These are phyloP conservation scores for Hyles euphorbiae DNA, from an alignment of 1,140 invertebrate species.

Conservation along the genomic window DNA sequence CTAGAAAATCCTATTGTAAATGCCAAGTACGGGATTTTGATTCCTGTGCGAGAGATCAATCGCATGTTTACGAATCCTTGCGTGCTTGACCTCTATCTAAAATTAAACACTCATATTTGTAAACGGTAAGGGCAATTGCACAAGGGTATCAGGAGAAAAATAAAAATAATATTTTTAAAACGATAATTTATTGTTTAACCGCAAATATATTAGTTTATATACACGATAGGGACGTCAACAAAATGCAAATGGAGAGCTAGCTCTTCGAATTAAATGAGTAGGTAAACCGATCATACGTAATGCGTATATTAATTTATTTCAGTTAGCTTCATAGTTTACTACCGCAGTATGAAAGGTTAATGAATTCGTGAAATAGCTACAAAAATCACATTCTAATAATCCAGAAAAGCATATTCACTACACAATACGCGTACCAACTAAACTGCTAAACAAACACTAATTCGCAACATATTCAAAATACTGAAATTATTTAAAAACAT, in stretches of 20 bases:
- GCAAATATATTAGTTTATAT: conserved; percentile 74
- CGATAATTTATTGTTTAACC: conserved; percentile 74
- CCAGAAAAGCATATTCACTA: conserved; percentile 48
- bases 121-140: too few relatives aligned
- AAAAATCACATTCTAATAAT: conserved; percentile 28
- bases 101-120: too few relatives aligned
- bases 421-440: conserved; percentile 53
- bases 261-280: conserved; percentile 3
- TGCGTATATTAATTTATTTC: not conserved
- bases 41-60: too few relatives aligned
- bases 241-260: conserved; percentile 68
- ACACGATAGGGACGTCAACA: conserved; percentile 69
- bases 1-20: too few relatives aligned
- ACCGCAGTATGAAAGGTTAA: conserved; percentile 1
- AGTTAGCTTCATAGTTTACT: not conserved
- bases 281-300: not conserved
- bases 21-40: too few relatives aligned
- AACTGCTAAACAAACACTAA: conserved; percentile 53
- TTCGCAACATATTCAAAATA: conserved; percentile 59
- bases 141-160: too few relatives aligned
- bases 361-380: conserved; percentile 2
- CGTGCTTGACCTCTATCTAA: too few relatives aligned
- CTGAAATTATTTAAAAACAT: conserved; percentile 60
- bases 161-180: conserved; percentile 47
- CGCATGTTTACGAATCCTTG: too few relatives aligned